Conservation (phyloP, 2,888 invertebrate genomes). For the Spilosoma lubricipeda region DNA sequence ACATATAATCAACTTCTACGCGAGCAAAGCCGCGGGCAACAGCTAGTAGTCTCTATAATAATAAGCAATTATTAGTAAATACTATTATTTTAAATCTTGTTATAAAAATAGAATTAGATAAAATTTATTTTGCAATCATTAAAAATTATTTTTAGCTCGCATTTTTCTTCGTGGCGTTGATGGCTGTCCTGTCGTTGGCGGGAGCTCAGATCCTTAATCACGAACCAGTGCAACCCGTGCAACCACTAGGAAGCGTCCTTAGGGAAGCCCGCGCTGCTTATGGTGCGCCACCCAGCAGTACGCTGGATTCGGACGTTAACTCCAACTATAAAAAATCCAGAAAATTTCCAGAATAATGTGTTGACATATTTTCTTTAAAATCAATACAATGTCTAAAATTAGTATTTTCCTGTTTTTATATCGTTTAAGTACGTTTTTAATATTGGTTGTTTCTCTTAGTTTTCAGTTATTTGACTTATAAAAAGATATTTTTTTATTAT, state of each 20-base stretch:
- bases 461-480: background rate
- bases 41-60: too few species aligned
- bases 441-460: background rate
- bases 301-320: background rate
- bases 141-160: slow-evolving; percentile 6
- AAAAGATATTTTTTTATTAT: background rate
- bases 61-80: too few species aligned
- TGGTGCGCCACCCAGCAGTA: background rate
- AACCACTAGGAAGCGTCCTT: too few species aligned
- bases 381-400: background rate
- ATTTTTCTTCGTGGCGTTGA: slow-evolving; percentile 12
- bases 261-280: slow-evolving; percentile 1
- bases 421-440: background rate
- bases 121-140: too few species aligned
- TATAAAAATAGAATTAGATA: too few species aligned
- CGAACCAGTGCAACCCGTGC: too few species aligned
- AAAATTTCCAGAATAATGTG: background rate
- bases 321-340: background rate
- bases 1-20: too few species aligned
- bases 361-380: background rate
- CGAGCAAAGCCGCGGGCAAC: too few species aligned
- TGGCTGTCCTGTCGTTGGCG: slow-evolving; percentile 9
- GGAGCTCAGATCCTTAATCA: too few species aligned
- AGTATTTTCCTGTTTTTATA: background rate
- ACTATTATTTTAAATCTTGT: too few species aligned